These are phyloP conservation scores for Stratiolaelaps scimitus DNA, from an alignment of 1,140 invertebrate species.

Conservation along the genomic window DNA sequence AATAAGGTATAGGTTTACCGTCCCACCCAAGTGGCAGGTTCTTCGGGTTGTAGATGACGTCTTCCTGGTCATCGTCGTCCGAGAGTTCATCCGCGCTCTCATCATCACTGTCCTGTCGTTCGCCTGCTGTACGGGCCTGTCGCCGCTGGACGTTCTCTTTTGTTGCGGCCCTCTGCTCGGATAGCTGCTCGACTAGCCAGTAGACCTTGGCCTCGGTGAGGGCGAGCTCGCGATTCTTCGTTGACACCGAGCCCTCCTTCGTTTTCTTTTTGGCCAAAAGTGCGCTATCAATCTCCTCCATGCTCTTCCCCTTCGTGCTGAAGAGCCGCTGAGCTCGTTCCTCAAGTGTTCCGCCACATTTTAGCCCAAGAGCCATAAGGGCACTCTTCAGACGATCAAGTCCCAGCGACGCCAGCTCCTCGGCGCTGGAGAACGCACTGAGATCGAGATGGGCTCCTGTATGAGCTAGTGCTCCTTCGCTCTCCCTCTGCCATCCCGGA, in stretches of 20 bases:
- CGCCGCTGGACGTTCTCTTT: slow-evolving; percentile 97
- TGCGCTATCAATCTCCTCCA: slow-evolving; percentile 65
- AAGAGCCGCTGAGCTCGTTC: slow-evolving; percentile 91
- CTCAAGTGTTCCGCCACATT: slow-evolving; percentile 93
- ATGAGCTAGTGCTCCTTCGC: slow-evolving; percentile 75
- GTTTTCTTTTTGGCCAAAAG: slow-evolving; percentile 72
- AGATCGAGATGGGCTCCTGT: slow-evolving; percentile 90
- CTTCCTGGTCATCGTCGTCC: slow-evolving; percentile 65
- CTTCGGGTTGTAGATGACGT: slow-evolving; percentile 97
- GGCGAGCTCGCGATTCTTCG: slow-evolving; percentile 39
- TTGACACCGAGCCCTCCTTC: slow-evolving; percentile 47
- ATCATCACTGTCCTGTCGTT: slow-evolving; percentile 78
- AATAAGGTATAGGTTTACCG: slow-evolving; percentile 98
- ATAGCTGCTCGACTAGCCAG: slow-evolving; percentile 63
- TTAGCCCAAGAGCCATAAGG: slow-evolving; percentile 87
- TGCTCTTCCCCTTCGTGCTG: slow-evolving; percentile 81
- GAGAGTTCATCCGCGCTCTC: slow-evolving; percentile 62
- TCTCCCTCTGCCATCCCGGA: slow-evolving; percentile 94
- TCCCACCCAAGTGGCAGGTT: slow-evolving; percentile 98
- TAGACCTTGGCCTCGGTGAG: slow-evolving; percentile 69
- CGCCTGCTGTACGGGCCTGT: slow-evolving; percentile 88
- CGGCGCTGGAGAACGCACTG: slow-evolving; percentile 86
- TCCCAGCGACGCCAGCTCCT: slow-evolving; percentile 89
- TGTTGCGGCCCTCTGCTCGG: slow-evolving; percentile 70
- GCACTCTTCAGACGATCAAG: slow-evolving; percentile 94